Evolutionary conservation across 2,113 vertebrate species (phyloP).

Genomic region (Atlantisia rogersi): DNA sequence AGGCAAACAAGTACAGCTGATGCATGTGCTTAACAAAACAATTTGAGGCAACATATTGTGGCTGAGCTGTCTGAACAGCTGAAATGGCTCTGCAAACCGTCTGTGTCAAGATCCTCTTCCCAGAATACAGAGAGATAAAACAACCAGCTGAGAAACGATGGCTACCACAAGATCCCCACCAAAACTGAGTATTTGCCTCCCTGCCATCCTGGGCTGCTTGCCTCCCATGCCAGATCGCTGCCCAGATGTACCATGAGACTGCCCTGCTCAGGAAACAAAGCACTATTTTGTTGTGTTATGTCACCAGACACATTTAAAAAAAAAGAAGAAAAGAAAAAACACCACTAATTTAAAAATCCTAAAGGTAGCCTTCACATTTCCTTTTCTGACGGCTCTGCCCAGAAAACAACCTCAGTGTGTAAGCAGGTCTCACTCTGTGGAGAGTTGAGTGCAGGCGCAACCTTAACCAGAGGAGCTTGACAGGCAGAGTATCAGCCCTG

Average conservation of each 20-base stretch:
- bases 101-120: background rate
- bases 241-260: rapidly evolving
- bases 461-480: background rate
- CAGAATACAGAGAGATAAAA: background rate
- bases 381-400: background rate
- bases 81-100: background rate
- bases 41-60: constrained; percentile 18
- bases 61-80: constrained; percentile 29
- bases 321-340: background rate
- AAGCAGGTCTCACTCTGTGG: background rate
- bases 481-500: rapidly evolving
- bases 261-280: background rate
- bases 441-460: background rate
- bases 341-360: background rate
- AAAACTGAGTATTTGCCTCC: background rate
- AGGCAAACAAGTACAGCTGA: constrained; percentile 20
- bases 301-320: background rate
- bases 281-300: background rate
- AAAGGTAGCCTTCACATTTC: background rate
- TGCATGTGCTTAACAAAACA: background rate
- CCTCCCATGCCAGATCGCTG: background rate
- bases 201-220: background rate
- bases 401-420: background rate
- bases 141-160: background rate
- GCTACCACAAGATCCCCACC: background rate